Base-by-base conservation (phyloP, 2,888 invertebrate species). In the Bombylius discolor region DNA sequence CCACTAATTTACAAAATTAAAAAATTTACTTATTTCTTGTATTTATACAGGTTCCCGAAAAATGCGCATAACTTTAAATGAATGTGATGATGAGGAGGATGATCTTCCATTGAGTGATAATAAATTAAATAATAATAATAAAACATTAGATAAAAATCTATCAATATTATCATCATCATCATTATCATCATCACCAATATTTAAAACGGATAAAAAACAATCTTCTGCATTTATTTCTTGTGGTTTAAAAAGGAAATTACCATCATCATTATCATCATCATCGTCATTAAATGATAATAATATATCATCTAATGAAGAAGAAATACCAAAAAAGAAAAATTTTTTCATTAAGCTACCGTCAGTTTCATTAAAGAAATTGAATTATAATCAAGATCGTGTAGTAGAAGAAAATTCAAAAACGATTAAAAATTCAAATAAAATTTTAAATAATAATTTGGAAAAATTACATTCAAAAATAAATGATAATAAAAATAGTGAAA, bases 31-130 rank as follows among this genome's bases (percentile, higher is more conserved):
- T 23, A 1, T 23, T 23, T 23, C 23, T 23, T 23, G 23, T 23
- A 23, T 23, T 23, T 23, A 23, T 23, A 12, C 58, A 64, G 63
- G 65, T 65, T 63, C 61, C 56, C 65, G 60, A 72, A 73, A 73
- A 68, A 73, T 73, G 73, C 71, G 65, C 66, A 71, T 68, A 70
- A 66, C 66, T 64, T 67, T 64, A 67, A 64, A 63, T 63, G 66
- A 65, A 66, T 62, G 65, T 61, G 67, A 66, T 64, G 68, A 70
- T 67, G 70, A 70, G 66, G 66, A 66, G 65, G 64, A 62, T 63
- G 62, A 67, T 66, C 71, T 71, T 71, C 71, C 69, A 56, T 52
- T 49, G 46, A 51, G 23, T 23, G 23, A 23, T 42, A 36, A 36
- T 8, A 36, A 36, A 9, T 36, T 6, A 36, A 11, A 42, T 42